These are phyloP conservation scores for Seriola aureovittata DNA, from an alignment of 2,113 vertebrate genomes.

Conservation along the genomic window DNA sequence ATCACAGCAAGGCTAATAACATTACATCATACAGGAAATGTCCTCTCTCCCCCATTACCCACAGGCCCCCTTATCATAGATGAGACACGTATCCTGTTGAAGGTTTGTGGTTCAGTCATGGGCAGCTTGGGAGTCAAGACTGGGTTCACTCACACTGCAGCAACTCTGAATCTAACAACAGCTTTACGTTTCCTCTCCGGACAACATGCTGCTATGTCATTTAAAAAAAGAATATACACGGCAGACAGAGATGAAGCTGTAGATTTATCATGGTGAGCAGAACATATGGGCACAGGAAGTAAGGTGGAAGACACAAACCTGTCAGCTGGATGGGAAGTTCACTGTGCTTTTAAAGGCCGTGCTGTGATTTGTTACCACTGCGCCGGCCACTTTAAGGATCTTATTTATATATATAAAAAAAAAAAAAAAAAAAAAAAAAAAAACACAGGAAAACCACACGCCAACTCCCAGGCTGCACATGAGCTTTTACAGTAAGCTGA, in stretches of 20 bases:
- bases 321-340: conserved; percentile 43
- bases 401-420: background rate
- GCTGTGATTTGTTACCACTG: conserved; percentile 39
- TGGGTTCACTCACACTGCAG: conserved; percentile 1
- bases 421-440: background rate
- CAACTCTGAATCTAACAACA: background rate
- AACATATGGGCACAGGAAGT: background rate
- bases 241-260: conserved; percentile 4
- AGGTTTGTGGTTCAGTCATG: conserved; percentile 32
- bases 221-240: background rate
- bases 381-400: conserved; percentile 14
- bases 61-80: conserved; percentile 7
- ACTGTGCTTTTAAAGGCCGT: conserved; percentile 57
- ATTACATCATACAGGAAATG: conserved; percentile 71
- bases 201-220: conserved; percentile 4
- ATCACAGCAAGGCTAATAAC: conserved; percentile 71
- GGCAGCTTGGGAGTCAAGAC: conserved; percentile 61
- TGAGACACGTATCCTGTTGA: conserved; percentile 11
- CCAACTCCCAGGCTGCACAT: conserved; percentile 64
- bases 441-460: conserved; percentile 42
- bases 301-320: conserved; percentile 37
- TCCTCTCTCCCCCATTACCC: conserved; percentile 58
- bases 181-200: conserved; percentile 7
- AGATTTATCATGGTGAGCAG: background rate
- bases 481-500: conserved; percentile 38